Evolutionary conservation across 2,888 invertebrate species (phyloP).

Genomic region (Dendrolimus houi): DNA sequence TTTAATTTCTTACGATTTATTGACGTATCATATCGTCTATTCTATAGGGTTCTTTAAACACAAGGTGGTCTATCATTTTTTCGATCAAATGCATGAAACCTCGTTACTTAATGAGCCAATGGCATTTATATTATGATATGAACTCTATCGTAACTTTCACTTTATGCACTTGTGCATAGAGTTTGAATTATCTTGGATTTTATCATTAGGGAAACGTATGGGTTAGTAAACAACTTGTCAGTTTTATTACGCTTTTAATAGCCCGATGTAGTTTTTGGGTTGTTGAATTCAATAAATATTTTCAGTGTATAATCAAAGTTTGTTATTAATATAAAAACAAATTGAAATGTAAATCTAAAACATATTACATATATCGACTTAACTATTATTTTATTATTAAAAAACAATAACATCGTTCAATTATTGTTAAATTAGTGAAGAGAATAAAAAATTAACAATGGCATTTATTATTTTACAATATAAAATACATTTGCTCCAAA

Average conservation of each 20-base stretch:
- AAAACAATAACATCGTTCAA: too few species aligned
- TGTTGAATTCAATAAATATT: not conserved
- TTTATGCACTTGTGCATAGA: not conserved
- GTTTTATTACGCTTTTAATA: slow-evolving; percentile 23
- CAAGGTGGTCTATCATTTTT: slow-evolving; percentile 1
- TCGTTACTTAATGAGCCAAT: slow-evolving; percentile 2
- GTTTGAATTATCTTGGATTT: not conserved
- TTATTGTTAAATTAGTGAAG: too few species aligned
- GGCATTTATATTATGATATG: not conserved
- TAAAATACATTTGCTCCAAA: too few species aligned
- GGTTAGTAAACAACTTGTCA: slow-evolving; percentile 26
- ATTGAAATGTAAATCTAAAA: too few species aligned
- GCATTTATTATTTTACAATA: too few species aligned
- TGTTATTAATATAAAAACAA: not conserved
- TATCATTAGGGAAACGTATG: slow-evolving; percentile 18
- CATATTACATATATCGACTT: too few species aligned
- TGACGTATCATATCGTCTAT: not conserved
- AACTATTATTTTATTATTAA: too few species aligned
- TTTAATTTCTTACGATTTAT: too few species aligned
- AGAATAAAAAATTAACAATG: too few species aligned
- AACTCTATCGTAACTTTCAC: not conserved
- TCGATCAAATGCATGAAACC: slow-evolving; percentile 1
- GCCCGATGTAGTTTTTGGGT: slow-evolving; percentile 21
- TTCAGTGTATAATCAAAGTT: not conserved
- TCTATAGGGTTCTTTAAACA: not conserved